Evolutionary conservation across 2,888 invertebrate genomes (phyloP).

Genomic region (Conus canariensis): DNA sequence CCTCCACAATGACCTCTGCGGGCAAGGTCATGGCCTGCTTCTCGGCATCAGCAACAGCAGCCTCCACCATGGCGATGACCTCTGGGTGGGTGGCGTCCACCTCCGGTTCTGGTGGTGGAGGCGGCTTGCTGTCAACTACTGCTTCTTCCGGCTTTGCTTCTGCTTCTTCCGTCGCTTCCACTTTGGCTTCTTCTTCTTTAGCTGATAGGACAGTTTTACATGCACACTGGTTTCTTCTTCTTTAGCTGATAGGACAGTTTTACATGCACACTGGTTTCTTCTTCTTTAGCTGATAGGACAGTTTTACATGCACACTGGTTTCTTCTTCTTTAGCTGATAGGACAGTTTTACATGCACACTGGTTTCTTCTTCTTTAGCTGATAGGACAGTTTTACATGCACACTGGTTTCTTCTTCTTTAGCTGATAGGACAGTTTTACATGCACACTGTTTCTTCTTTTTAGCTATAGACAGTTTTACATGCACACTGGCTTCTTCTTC

Average conservation of each 20-base stretch:
- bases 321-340: constrained; percentile 45
- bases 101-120: constrained; percentile 53
- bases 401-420: constrained; percentile 48
- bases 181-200: constrained; percentile 48
- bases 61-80: constrained; percentile 73
- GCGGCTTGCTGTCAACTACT: constrained; percentile 48
- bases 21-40: constrained; percentile 64
- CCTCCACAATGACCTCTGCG: constrained; percentile 74
- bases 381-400: not conserved
- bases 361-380: constrained; percentile 47
- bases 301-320: constrained; percentile 13
- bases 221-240: constrained; percentile 46
- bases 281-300: constrained; percentile 36
- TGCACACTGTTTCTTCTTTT: constrained; percentile 49
- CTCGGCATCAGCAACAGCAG: constrained; percentile 72
- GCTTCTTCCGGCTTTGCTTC: constrained; percentile 47
- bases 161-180: constrained; percentile 52
- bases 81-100: constrained; percentile 75
- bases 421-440: not conserved
- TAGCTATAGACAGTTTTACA: constrained; percentile 8
- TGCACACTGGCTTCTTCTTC: constrained; percentile 46
- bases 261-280: constrained; percentile 43
- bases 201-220: not conserved
- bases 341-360: not conserved
- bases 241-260: constrained; percentile 26